Evolutionary conservation across 2,113 vertebrate species (phyloP).

Genomic region (Rana temporaria): DNA sequence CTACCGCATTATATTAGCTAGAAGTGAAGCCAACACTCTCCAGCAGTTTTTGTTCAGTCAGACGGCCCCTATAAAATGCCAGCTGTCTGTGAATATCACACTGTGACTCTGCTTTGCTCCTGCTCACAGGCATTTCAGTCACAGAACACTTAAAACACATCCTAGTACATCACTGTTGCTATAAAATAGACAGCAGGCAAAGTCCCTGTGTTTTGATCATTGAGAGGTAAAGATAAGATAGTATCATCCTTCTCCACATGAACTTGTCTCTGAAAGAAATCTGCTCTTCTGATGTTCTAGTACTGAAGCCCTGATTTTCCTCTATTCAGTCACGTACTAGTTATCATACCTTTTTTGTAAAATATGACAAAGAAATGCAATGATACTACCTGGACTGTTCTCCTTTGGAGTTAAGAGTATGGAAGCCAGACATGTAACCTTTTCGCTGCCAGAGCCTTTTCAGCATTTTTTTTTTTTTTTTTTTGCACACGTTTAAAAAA

Average conservation of each 20-base stretch:
- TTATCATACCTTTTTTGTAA: background rate
- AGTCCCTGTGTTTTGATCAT: conserved; percentile 25
- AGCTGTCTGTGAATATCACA: conserved; percentile 14
- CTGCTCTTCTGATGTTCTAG: background rate
- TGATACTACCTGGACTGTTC: background rate
- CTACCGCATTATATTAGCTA: background rate
- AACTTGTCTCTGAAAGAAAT: conserved; percentile 7
- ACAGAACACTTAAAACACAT: conserved; percentile 27
- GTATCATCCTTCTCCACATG: conserved; percentile 8
- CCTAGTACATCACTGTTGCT: background rate
- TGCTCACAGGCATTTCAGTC: background rate
- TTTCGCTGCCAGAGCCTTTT: too few species aligned
- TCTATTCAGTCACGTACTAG: background rate
- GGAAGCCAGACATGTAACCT: too few species aligned
- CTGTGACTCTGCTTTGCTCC: conserved; percentile 29
- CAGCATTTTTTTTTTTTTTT: too few species aligned
- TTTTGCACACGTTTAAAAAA: too few species aligned
- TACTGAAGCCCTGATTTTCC: background rate
- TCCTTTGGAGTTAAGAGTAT: too few species aligned
- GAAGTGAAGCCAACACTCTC: conserved; percentile 19
- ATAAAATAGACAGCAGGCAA: conserved; percentile 16
- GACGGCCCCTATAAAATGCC: conserved; percentile 8
- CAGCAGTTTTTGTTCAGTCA: conserved; percentile 27
- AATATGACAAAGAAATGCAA: background rate
- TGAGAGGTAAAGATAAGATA: conserved; percentile 20